Evolutionary conservation across 53 echinoderm and acorn worm species (phyloP), one percentile per base, ranked within the genome.

Genomic region (Stichopus horrens): DNA sequence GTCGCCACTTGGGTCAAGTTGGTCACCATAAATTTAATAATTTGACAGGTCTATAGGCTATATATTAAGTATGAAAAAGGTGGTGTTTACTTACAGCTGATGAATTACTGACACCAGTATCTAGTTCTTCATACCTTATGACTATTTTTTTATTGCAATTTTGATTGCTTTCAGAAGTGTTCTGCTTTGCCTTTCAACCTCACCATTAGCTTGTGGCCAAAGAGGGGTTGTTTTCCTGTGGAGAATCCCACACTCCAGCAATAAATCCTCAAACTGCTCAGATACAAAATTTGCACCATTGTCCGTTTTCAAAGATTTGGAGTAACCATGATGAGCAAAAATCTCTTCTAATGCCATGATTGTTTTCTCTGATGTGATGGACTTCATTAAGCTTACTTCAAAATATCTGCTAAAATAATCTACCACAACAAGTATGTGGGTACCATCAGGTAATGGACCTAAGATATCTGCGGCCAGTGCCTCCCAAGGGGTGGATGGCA

Each of bases 171-270:
- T 90, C 10, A 90, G 65, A 7, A 90, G 37, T 37, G 90, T 88
- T 68, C 85, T 75, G 53, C 88, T 93, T 55, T 93, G 93, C 60
- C 93, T 75, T 68, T 90, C 90, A 19, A 93, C 86, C 77, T 93
- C 93, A 10, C 93, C 86, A 74, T 90, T 93, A 54, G 93, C 90
- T 66, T 90, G 90, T 5, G 90, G 93, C 76, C 86, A 90, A 9
- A 86, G 52, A 11, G 90, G 93, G 56, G 90, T 93, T n/a, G 78
- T 78, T 9, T 77, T 74, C 52, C 86, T 57, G 77, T 93, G 93
- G 8, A 21, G 23, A 68, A 90, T 76, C 9, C 75, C 90, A 84
- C 87, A 87, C 59, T 56, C 90, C 13, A 54, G 8, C 58, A 90
- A n/a, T 58, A 83, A 92, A 22, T 80, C 80, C 18, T 74, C 60